Conservation (phyloP, 2,888 invertebrate genomes). For the Onthophagus sagittarius region DNA sequence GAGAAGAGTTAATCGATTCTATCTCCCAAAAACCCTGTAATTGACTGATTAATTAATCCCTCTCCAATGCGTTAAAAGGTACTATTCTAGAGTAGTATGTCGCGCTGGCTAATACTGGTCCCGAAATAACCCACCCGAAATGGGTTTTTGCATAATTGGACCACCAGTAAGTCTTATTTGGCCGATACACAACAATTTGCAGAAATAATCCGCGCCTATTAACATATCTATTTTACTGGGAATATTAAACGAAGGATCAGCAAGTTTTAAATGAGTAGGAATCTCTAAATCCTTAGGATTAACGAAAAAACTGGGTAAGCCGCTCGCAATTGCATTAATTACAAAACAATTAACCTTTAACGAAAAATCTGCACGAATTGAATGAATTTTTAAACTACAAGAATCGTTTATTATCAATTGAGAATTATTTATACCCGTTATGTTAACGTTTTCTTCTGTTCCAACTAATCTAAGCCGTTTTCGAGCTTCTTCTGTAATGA, state of each 20-base stretch:
- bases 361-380: neutral
- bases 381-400: neutral
- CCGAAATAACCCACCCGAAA: conserved; percentile 12
- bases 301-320: neutral
- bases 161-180: neutral
- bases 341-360: neutral
- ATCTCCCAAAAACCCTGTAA: too few relatives aligned
- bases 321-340: neutral
- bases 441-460: conserved; percentile 1
- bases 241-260: neutral
- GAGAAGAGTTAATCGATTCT: too few relatives aligned
- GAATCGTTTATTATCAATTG: neutral
- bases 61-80: too few relatives aligned
- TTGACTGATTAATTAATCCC: too few relatives aligned
- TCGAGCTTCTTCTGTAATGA: too few relatives aligned
- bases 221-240: neutral
- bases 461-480: neutral
- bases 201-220: neutral
- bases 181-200: neutral
- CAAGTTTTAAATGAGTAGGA: neutral
- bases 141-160: neutral
- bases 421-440: neutral
- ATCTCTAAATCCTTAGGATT: neutral
- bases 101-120: too few relatives aligned
- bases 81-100: too few relatives aligned